Base-by-base conservation (phyloP, 2,113 vertebrate species). In the Lamprologus lemairii region DNA sequence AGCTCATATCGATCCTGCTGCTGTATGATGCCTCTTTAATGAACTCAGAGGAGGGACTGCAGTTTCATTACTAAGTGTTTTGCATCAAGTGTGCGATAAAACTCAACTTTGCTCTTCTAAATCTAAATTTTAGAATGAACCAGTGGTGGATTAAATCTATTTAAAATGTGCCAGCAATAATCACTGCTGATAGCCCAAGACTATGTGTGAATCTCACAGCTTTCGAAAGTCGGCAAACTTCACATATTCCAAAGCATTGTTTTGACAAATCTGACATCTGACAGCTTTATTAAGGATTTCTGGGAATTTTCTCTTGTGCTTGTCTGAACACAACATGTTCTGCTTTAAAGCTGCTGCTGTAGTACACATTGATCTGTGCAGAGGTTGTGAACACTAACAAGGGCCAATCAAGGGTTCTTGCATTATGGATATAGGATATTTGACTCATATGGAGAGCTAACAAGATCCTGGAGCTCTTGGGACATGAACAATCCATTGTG, bases 221-320 rank as follows among this genome's bases (percentile, higher is more conserved):
- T 65, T 91, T 86, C 47, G 16, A 8, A 79, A 86, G 53, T 57
- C 10, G 8, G 37, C 17, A 28, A 86, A 33, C 33, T 47, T 75
- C 57, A 84, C 55, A 21, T 55, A n/a, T 89, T 79, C 17, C 28
- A 83, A 85, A 86, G 81, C 9, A 8, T 7, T 3, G 40, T 85
- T 55, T 60, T 63, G 58, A 65, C 31, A 88, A 85, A 91, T 88
- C 19, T 57, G 40, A 83, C 21, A 57, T 88, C 82, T 91, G 91
- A 90, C 87, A 85, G 81, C 84, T 93, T 93, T 91, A 89, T 93
- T 83, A 87, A 85, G 80, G 73, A 73, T 80, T 91, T 86, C 28
- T 31, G 28, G 68, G 51, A 68, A 49, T 83, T 87, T 89, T 86
- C 9, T 87, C 37, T 49, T 58, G 71, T 81, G 31, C 89, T 92